Base-by-base conservation (phyloP, 2,113 vertebrate species). In the Indri indri region DNA sequence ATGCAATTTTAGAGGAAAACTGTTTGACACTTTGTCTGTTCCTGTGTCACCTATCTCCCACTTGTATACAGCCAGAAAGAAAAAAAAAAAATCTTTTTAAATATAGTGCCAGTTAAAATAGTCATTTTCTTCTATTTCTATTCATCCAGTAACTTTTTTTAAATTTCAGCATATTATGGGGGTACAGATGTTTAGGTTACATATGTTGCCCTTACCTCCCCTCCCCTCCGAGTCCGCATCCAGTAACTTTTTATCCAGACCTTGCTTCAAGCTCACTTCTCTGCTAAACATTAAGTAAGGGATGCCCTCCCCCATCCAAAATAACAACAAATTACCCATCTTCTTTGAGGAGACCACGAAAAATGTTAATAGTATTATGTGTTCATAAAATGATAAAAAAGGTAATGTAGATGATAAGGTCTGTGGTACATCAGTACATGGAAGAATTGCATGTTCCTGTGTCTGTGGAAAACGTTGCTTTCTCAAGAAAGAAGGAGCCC, bases 311-410 rank as follows among this genome's bases (percentile, higher is more conserved):
- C 5, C 6, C 34, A 20, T 13, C 4, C 12, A 16, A 59, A 37
- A 85, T 7, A n/a, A 61, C 10, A 30, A 25, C 1, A 63, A 66
- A 45, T 34, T 14, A 17, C 9, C 34, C 4, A 65, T 11, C 11
- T 74, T 6, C 34, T 87, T 42, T 65, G n/a, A 80, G 8, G 34
- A 77, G 66, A 84, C 40, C 11, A 45, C 9, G 14, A 45, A 88
- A 30, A 47, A 70, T 32, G 5, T 13, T 74, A 59, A 23, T n/a
- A 92, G 61, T 83, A 30, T 71, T 42, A 7, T 13, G 42, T 61
- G 23, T n/a, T 61, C 80, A 57, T 14, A 63, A 85, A 84, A n/a
- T 32, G 70, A 22, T 3, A 88, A 65, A 93, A 22, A 87, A 80
- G 6, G 11, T 68, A 70, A 59, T 40, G 17, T 80, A 70, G 66